Evolutionary conservation across 2,113 vertebrate species (phyloP), one percentile per base, ranked within the genome.

Genomic region (Hepsetus odoe): DNA sequence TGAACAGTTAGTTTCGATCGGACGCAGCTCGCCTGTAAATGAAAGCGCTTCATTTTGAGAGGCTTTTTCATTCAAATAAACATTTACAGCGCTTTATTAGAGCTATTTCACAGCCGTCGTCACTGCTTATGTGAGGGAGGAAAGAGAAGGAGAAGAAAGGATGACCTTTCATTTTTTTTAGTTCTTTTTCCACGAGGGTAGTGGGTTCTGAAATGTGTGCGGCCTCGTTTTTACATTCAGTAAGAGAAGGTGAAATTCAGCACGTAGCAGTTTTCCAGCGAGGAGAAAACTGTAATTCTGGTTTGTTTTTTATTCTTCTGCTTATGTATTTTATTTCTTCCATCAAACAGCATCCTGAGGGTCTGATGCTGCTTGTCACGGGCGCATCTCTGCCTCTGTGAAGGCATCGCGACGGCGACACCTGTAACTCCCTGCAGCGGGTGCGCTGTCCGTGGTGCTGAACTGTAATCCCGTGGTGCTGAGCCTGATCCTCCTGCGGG

Each of bases 401-500:
- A n/a, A n/a, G n/a, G n/a, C n/a, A n/a, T n/a, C n/a, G n/a, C n/a
- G n/a, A n/a, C n/a, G 20, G 59, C 16, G 18, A 32, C 16, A 62
- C 28, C 59, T 20, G 13, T 30, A 20, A 20, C 26, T 2, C 10
- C 20, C 38, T 11, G 35, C n/a, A 2, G n/a, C 10, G 16, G n/a
- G 10, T 32, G 75, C 65, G 53, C 81, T 87, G 81, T 87, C 86
- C 83, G n/a, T 49, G 83, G 83, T 87, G 35, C 86, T 86, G 83
- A 84, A 74, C 28, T 61, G 16, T 5, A 14, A 20, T 8, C 7
- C 13, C 42, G 6, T n/a, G n/a, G n/a, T n/a, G n/a, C n/a, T n/a
- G n/a, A n/a, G n/a, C n/a, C n/a, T n/a, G n/a, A 46, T 9, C 2
- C n/a, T 20, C 1, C n/a, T 20, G 2, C 3, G 51, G 51, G 20